These are phyloP conservation scores for Temnothorax nylanderi DNA, from an alignment of 1,140 invertebrate species.

Conservation along the genomic window DNA sequence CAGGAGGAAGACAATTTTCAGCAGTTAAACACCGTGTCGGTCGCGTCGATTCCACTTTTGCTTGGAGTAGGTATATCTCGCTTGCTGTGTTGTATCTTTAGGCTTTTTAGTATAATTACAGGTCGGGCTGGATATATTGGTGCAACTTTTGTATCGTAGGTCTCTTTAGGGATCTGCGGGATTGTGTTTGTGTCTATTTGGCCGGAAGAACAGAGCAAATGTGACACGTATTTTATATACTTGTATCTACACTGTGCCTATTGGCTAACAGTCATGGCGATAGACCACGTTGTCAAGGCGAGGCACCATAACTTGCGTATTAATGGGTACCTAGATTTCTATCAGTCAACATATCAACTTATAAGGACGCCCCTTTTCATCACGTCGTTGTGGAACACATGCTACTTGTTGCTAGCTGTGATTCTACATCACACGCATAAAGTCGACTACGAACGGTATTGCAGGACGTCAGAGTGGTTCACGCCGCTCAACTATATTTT, in stretches of 20 bases:
- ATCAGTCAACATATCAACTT: constrained; percentile 87
- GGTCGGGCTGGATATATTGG: neutral
- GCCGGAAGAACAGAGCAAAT: constrained; percentile 86
- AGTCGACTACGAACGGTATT: constrained; percentile 87
- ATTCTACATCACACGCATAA: constrained; percentile 89
- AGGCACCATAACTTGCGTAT: constrained; percentile 87
- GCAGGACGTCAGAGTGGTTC: constrained; percentile 86
- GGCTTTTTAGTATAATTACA: neutral
- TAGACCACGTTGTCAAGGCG: constrained; percentile 87
- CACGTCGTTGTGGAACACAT: constrained; percentile 88
- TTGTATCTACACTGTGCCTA: constrained; percentile 88
- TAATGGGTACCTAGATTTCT: constrained; percentile 89
- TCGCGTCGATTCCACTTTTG: constrained; percentile 78
- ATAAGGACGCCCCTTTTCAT: constrained; percentile 88
- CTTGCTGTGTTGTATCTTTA: neutral
- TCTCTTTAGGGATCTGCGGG: constrained; percentile 87
- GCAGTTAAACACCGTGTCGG: constrained; percentile 84
- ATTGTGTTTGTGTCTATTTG: constrained; percentile 86
- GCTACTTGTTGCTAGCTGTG: constrained; percentile 87
- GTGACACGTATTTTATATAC: constrained; percentile 89
- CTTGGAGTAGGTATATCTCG: constrained; percentile 77
- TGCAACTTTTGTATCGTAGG: constrained; percentile 79
- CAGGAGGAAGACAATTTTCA: constrained; percentile 85
- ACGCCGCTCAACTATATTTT: constrained; percentile 87
- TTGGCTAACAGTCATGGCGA: constrained; percentile 88